phyloP scores from a whole-genome alignment of 1,140 invertebrate species.

The Saccostrea glomerata region DNA sequence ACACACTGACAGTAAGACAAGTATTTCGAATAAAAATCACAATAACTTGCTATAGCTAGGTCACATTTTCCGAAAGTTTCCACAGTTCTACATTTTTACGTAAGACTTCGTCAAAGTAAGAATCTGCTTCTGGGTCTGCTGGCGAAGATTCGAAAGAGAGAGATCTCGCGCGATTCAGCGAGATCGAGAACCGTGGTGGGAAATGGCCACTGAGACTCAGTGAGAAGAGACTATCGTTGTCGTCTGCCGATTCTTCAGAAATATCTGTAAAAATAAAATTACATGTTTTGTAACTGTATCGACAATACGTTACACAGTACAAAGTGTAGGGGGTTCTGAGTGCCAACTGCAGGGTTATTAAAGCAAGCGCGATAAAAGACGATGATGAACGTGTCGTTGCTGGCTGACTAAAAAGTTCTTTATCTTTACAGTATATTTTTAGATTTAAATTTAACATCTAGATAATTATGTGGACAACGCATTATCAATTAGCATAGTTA shows the following conservation, averaged over 20 bases:
- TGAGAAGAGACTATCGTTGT: slow-evolving; percentile 52
- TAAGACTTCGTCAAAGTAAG: slow-evolving; percentile 51
- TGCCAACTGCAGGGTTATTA: too few relatives aligned
- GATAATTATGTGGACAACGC: too few relatives aligned
- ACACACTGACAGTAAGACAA: not conserved
- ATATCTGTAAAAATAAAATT: slow-evolving; percentile 42
- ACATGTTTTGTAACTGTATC: too few relatives aligned
- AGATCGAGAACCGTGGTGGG: not conserved
- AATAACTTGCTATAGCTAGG: not conserved
- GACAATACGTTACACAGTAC: too few relatives aligned
- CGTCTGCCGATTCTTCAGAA: slow-evolving; percentile 43
- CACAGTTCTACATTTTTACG: slow-evolving; percentile 51
- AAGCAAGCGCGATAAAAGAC: not conserved
- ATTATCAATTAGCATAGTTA: too few relatives aligned
- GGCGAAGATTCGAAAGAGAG: slow-evolving; percentile 43
- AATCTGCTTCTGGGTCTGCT: slow-evolving; percentile 18
- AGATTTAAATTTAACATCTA: too few relatives aligned
- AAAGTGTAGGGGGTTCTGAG: too few relatives aligned
- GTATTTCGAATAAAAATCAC: not conserved
- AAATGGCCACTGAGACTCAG: slow-evolving; percentile 39
- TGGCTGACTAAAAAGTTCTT: not conserved
- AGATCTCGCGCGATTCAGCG: slow-evolving; percentile 27
- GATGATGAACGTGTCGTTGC: not conserved
- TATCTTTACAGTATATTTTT: too few relatives aligned
- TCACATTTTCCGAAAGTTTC: slow-evolving; percentile 35